Evolutionary conservation across 35 echinoderm and acorn worm genomes (phyloP).

Genomic region (Nesometra sesokonis): DNA sequence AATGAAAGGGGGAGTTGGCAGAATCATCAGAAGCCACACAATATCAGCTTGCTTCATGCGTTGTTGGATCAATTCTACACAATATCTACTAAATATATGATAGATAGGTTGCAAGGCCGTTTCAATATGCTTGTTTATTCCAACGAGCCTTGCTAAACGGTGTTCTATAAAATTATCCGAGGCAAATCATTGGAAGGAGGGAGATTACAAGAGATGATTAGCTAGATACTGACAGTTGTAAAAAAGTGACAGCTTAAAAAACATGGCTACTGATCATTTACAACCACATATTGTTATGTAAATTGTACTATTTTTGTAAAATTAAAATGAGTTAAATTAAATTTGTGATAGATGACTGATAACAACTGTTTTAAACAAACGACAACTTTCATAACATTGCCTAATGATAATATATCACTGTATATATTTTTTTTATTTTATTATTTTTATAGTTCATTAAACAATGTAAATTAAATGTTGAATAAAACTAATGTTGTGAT

Average conservation of each 20-base stretch:
- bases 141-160: not conserved
- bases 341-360: too few species aligned
- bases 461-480: too few species aligned
- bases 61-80: not conserved
- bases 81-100: not conserved
- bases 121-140: not conserved
- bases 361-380: too few species aligned
- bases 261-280: not conserved
- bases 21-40: not conserved
- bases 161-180: not conserved
- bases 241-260: not conserved
- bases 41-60: not conserved
- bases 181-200: not conserved
- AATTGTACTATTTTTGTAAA: too few species aligned
- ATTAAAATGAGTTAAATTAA: too few species aligned
- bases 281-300: too few species aligned
- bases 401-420: too few species aligned
- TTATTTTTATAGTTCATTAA: too few species aligned
- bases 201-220: not conserved
- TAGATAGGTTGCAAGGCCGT: not conserved
- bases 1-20: not conserved
- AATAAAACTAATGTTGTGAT: too few species aligned
- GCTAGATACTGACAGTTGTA: not conserved
- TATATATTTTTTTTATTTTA: too few species aligned
- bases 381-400: too few species aligned